These are phyloP conservation scores for Kryptolebias marmoratus DNA, from an alignment of 2,113 vertebrate species.

Conservation along the genomic window DNA sequence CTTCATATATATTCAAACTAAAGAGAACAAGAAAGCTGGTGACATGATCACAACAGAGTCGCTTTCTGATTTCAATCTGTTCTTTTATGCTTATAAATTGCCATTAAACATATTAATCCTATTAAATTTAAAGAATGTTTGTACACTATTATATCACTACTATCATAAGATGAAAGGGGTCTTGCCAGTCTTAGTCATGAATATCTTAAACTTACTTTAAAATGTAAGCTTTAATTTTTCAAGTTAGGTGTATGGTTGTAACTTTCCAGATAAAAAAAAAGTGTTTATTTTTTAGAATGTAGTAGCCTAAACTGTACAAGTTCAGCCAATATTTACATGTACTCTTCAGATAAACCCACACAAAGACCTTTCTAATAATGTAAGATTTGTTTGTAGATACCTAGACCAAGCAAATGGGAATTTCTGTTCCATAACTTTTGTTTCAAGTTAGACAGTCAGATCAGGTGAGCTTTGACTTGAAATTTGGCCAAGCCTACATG, in stretches of 20 bases:
- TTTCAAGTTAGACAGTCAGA: slow-evolving; percentile 2
- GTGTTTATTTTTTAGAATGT: too few species aligned
- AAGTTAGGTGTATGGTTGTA: not conserved
- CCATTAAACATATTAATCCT: too few species aligned
- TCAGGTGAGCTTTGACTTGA: slow-evolving; percentile 3
- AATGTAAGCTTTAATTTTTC: not conserved
- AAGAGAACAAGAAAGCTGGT: not conserved
- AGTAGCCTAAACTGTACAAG: not conserved
- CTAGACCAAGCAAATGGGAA: not conserved
- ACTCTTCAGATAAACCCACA: not conserved
- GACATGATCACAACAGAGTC: too few species aligned
- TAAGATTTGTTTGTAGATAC: not conserved
- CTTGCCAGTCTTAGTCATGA: not conserved
- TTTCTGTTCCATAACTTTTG: not conserved
- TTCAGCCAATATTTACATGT: not conserved
- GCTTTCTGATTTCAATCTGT: too few species aligned
- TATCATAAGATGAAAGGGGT: not conserved
- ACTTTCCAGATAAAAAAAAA: too few species aligned
- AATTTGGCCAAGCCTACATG: not conserved
- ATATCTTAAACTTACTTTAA: not conserved
- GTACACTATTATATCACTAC: not conserved
- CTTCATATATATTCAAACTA: not conserved
- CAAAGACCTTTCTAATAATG: too few species aligned
- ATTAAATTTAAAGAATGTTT: not conserved
- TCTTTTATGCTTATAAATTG: too few species aligned